These are phyloP conservation scores for Mobula birostris DNA, from an alignment of 2,113 vertebrate genomes.

Conservation along the genomic window DNA sequence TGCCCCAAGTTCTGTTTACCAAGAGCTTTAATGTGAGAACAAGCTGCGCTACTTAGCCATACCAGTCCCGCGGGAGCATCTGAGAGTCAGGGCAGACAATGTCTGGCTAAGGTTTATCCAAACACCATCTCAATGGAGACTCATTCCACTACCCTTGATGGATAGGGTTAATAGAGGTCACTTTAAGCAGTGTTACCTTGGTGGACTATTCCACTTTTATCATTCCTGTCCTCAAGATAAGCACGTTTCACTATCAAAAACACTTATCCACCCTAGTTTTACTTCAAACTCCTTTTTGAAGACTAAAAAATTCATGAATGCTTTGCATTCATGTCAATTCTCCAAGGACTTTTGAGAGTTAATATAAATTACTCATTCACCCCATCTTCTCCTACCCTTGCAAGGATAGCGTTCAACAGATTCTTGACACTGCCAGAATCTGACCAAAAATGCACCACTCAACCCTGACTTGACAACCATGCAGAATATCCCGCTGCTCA, in stretches of 20 bases:
- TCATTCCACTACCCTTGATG: slow-evolving; percentile 45
- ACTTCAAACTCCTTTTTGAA: neutral
- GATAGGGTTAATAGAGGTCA: slow-evolving; percentile 45
- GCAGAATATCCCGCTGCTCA: neutral
- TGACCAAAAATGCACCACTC: no score
- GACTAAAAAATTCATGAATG: neutral
- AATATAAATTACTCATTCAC: neutral
- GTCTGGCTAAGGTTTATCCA: slow-evolving; percentile 47
- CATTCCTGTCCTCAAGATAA: neutral
- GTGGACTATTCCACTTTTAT: slow-evolving; percentile 12
- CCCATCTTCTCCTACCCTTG: neutral
- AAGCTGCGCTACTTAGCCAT: slow-evolving; percentile 42
- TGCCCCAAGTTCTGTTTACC: slow-evolving; percentile 44
- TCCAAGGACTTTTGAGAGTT: neutral
- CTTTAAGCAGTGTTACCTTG: slow-evolving; percentile 16
- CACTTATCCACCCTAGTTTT: neutral
- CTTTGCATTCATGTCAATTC: neutral
- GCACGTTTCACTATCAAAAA: neutral
- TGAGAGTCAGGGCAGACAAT: slow-evolving; percentile 42
- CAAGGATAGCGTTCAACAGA: neutral
- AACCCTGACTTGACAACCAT: neutral
- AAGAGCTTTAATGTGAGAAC: slow-evolving; percentile 52
- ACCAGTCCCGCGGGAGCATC: slow-evolving; percentile 46
- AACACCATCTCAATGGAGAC: slow-evolving; percentile 44
- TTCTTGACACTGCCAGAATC: neutral